Base-by-base conservation (phyloP, 2,888 invertebrate species). In the Anthoptus insignis region DNA sequence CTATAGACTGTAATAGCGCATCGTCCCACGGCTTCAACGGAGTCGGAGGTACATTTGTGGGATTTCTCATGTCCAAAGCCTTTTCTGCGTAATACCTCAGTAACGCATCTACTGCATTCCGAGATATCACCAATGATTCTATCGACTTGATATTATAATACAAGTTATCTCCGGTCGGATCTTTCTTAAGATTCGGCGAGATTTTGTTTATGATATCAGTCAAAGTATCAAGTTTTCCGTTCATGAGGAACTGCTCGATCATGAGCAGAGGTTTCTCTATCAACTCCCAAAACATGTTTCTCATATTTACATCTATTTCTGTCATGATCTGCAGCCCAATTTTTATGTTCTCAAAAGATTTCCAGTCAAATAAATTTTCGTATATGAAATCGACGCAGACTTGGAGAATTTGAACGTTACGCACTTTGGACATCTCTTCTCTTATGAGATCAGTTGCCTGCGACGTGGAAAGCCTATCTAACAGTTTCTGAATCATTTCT, bases 191-290 rank as follows among this genome's bases (percentile, higher is more conserved):
- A 70, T 76, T 87, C 13, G 92, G 87, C n/a, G 93, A 88, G 14
- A 96, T 93, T 24, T 93, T 91, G n/a, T 92, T 91, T 24, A 97
- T 80, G 3, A 97, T 94, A 39, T 91, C 92, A 0, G 94, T 91
- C 7, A 97, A 86, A 57, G 94, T 89, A 73, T 97, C 97, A 57
- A 97, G 90, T 80, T 96, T 96, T 0, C 96, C 96, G 80, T 98
- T 98, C 98, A 98, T 98, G 11, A 98, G 83, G 59, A 98, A 93
- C 81, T 98, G 97, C 80, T 98, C 98, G 8, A 98, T 91, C 78
- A 98, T 96, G 3, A 97, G 86, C 42, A 97, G 81, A 0, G 98
- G 98, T 70, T 94, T 94, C 52, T 94, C 94, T 19, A 96, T 93
- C 21, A 97, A 81, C 71, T 95, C 94, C 93, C 96, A 95, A 67